Evolutionary conservation across 2,888 invertebrate genomes (phyloP), one percentile per base, ranked within the genome.

Genomic region (Erebia epiphron): DNA sequence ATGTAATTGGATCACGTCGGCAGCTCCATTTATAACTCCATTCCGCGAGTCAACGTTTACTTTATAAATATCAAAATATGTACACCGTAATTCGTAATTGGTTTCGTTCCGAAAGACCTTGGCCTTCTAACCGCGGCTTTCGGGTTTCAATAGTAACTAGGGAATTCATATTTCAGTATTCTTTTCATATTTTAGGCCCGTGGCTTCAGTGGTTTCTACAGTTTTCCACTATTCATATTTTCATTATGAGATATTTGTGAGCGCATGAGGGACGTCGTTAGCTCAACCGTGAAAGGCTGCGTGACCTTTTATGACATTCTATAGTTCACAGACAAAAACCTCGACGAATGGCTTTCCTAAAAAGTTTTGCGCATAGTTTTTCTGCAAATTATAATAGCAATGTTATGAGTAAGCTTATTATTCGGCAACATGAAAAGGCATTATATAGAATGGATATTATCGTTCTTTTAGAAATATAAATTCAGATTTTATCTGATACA

Each of bases 221-320:
- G 67, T 68, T 72, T 66, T 41, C 43, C 62, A 66, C 67, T 68
- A 70, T 68, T 41, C 43, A 66, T 66, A 69, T 68, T 63, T 70
- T 52, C 57, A 68, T 66, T 52, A 68, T 63, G 43, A 69, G 63
- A 71, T 72, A 73, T 69, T 69, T 49, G 52, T 67, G 52, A 49
- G 26, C 57, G 67, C 54, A 64, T 64, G 56, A 67, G 63, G 41
- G 61, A 67, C 71, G 46, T 72, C 73, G 70, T 74, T 72, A 72
- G 69, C 49, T 57, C 35, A 70, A 66, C 57, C 62, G 43, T 73
- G 65, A 68, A 73, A 71, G 69, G 68, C 52, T 35, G 35, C 56
- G 63, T 61, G 69, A 68, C 69, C 72, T 72, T 64, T 73, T 71
- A 61, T 43, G 54, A 46, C 50, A 57, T 65, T 68, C 21, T 69